phyloP scores from a whole-genome alignment of 2,797 vertebrate species.

The Sibirionetta formosa region DNA sequence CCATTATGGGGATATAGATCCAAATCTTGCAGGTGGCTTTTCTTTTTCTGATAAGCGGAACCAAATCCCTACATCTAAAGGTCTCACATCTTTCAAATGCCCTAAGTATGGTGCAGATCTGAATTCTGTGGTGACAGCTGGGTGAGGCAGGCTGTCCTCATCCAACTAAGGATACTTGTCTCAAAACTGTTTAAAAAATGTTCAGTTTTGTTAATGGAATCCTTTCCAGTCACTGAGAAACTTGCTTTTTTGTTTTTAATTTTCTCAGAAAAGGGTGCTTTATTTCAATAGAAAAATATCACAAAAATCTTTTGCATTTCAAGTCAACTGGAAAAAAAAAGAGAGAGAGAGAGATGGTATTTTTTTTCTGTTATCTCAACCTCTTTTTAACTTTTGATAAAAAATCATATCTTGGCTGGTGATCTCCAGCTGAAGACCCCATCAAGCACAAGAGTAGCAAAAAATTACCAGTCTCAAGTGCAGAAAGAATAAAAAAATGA shows the following conservation, averaged over 20 bases:
- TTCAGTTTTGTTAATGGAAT: neutral
- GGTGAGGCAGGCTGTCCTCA: neutral
- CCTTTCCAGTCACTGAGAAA: neutral
- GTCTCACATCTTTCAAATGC: neutral
- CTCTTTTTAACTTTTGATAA: neutral
- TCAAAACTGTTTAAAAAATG: neutral
- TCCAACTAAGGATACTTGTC: neutral
- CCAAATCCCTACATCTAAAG: slow-evolving; percentile 8
- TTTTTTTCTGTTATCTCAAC: neutral
- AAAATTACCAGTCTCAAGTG: neutral
- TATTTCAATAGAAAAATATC: neutral
- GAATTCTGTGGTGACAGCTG: neutral
- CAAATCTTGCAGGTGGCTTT: slow-evolving; percentile 45
- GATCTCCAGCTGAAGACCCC: neutral
- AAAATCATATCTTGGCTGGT: neutral
- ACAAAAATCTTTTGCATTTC: neutral
- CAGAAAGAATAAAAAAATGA: neutral
- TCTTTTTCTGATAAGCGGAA: slow-evolving; percentile 38
- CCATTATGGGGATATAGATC: neutral
- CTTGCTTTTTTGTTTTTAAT: neutral
- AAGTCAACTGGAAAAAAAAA: neutral
- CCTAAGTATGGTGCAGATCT: neutral
- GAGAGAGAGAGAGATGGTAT: neutral
- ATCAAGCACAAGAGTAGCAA: neutral
- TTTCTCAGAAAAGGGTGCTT: neutral